Evolutionary conservation across 2,888 invertebrate genomes (phyloP).

Genomic region (Bombylius major): DNA sequence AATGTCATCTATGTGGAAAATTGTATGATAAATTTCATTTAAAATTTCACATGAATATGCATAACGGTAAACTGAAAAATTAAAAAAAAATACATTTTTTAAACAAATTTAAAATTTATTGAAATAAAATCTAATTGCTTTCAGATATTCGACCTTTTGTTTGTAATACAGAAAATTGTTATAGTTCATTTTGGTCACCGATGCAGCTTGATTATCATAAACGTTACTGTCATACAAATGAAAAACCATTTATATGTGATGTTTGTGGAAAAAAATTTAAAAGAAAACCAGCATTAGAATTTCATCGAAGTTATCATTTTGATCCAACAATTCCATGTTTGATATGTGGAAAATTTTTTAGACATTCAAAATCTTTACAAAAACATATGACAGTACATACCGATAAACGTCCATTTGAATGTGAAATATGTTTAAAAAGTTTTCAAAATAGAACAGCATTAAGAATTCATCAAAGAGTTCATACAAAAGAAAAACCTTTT

Average conservation of each 20-base stretch:
- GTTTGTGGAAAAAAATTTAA: background rate
- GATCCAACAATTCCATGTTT: constrained; percentile 1
- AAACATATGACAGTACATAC: background rate
- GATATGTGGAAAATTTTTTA: background rate
- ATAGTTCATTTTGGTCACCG: background rate
- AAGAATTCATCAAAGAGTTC: background rate
- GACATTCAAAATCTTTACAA: background rate
- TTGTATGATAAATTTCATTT: background rate
- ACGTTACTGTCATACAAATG: background rate
- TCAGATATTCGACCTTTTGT: background rate
- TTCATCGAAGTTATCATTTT: background rate
- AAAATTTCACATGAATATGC: background rate
- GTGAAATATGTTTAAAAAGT: background rate
- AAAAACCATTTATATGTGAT: background rate
- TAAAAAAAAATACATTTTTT: background rate
- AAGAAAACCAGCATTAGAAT: background rate
- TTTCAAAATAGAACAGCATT: background rate
- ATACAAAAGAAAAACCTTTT: background rate
- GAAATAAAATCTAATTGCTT: background rate
- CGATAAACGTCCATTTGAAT: background rate
- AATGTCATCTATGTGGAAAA: too few species aligned
- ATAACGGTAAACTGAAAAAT: background rate
- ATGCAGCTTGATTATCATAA: background rate
- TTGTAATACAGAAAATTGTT: background rate
- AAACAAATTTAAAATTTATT: background rate